These are phyloP conservation scores for Epinephelus malabaricus DNA, from an alignment of 2,797 vertebrate genomes.

Conservation along the genomic window DNA sequence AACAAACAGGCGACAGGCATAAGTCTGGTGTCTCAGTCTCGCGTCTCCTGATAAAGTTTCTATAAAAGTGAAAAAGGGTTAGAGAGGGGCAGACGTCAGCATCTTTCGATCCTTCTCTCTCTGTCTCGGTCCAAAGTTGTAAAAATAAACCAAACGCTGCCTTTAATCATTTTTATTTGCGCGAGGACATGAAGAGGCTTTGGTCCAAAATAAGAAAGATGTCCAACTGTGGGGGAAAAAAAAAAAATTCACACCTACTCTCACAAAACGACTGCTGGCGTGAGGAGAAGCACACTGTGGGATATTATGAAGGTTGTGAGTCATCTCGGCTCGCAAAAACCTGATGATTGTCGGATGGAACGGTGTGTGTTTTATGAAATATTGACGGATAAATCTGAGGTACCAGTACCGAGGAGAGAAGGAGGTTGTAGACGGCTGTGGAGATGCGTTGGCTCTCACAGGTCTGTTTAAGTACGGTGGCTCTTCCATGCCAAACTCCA, in stretches of 20 bases:
- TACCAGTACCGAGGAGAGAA: constrained; percentile 25
- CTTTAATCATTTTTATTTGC: constrained; percentile 44
- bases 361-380: constrained; percentile 28
- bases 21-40: not conserved
- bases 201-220: constrained; percentile 10
- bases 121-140: not conserved
- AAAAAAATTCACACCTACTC: constrained; percentile 41
- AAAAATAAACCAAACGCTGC: constrained; percentile 38
- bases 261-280: constrained; percentile 34
- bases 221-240: constrained; percentile 5
- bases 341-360: constrained; percentile 33
- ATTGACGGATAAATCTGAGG: constrained; percentile 38
- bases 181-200: constrained; percentile 24
- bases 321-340: constrained; percentile 27
- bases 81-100: not conserved
- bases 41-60: constrained; percentile 34
- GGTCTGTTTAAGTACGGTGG: not conserved
- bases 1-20: constrained; percentile 53
- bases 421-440: not conserved
- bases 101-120: not conserved
- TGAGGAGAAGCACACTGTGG: constrained; percentile 3
- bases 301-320: constrained; percentile 33
- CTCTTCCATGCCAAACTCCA: not conserved
- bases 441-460: not conserved
- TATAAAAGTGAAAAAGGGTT: constrained; percentile 16